phyloP scores from a whole-genome alignment of 2,797 vertebrate species.

The Dendrocincla fuliginosa region DNA sequence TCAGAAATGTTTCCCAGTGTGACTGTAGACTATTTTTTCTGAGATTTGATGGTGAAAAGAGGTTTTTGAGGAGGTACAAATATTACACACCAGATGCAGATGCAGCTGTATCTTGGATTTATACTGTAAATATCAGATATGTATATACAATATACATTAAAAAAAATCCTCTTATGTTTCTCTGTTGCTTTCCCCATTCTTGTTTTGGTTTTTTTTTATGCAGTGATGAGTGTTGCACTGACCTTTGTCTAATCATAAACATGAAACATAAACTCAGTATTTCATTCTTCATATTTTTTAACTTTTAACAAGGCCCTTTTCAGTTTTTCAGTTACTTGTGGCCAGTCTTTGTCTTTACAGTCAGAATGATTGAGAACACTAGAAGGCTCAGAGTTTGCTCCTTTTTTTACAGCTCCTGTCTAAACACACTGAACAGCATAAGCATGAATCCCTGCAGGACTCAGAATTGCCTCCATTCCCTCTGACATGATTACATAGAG shows the following conservation, averaged over 20 bases:
- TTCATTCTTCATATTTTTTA: neutral
- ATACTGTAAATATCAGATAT: neutral
- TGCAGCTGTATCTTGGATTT: neutral
- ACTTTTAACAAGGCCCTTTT: neutral
- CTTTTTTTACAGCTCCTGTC: neutral
- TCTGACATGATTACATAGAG: neutral
- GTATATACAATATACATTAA: neutral
- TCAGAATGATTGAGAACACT: neutral
- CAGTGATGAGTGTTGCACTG: neutral
- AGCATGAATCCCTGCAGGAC: neutral
- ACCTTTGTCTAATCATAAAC: neutral
- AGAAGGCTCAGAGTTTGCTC: neutral
- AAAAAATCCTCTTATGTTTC: neutral
- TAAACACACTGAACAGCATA: neutral
- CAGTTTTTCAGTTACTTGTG: neutral
- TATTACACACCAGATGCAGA: neutral
- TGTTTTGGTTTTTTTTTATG: accelerated
- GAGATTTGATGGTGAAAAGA: neutral
- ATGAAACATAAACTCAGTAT: neutral
- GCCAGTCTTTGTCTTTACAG: neutral
- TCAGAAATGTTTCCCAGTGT: neutral
- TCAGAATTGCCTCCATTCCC: neutral
- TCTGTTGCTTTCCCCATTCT: neutral
- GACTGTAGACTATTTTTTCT: neutral
- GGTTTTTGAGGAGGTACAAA: neutral